Evolutionary conservation across 2,113 vertebrate genomes (phyloP), one percentile per base, ranked within the genome.

Genomic region (Crotophaga sulcirostris): DNA sequence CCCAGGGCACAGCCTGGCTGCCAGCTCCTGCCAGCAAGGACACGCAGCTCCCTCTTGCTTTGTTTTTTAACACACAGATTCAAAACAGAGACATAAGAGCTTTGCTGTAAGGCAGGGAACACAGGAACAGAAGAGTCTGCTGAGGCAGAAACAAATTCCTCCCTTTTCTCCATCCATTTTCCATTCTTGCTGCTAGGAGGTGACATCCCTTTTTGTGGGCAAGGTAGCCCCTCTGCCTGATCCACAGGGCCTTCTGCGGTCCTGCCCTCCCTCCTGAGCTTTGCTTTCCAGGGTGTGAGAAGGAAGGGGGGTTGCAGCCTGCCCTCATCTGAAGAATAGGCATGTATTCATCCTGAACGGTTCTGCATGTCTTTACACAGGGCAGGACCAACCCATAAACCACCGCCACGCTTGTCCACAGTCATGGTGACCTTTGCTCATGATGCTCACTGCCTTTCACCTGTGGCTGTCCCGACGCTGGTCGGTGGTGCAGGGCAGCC

Each of bases 271-370:
- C 72, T 40, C 9, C 62, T 49, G 76, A 66, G 59, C 3, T 19
- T 56, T 47, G 70, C 29, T 58, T 34, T 40, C 8, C 58, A 36
- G 10, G 58, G 13, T 2, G 2, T 23, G 44, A 87, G 49, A 17
- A 51, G 25, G 34, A 49, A 26, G 33, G 70, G 45, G 13, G 66
- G 64, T 28, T 44, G 82, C 33, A 34, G 84, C 62, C 70, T 67
- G 17, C 17, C 29, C 82, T 42, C 34, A 33, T 45, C 78, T 34
- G 66, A 66, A 42, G 23, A 63, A 33, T 7, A 72, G 36, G 45
- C 33, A 49, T 0, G 0, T 8, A 26, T 18, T 21, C 72, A 45
- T 16, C 51, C 44, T 3, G 16, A 16, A 8, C 31, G 8, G 5
- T 5, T 58, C 40, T 69, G 33, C 1, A 3, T 3, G 25, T 14